Base-by-base conservation (phyloP, 2,797 vertebrate genomes). In the Coregonus suidteri region DNA sequence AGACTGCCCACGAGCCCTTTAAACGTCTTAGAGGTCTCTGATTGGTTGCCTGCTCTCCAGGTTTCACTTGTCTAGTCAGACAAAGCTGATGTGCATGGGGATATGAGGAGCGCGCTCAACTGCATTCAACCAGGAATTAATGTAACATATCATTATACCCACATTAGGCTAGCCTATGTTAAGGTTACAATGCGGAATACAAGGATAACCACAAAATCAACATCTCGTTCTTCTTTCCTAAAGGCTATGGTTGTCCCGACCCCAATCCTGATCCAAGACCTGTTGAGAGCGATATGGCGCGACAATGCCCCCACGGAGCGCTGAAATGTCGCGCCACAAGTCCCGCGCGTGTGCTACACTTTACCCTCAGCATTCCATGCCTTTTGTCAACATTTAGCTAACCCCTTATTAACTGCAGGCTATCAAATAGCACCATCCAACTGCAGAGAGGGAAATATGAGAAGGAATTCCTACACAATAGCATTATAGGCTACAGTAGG, bases 11-110 rank as follows among this genome's bases (percentile, higher is more conserved):
- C 86, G 76, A 83, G 89, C 88, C 89, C 93, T 93, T 94, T 94
- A 94, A 95, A 91, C 83, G 88, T 81, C 84, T 34, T 83, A 81
- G 81, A 71, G 83, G 6, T 37, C 81, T 90, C 84, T 94, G 93
- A 96, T 95, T 96, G 95, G 95, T 85, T 91, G 81, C 20, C 31
- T 71, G 80, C 47, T 31, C 41, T 47, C 41, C 80, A 86, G 84
- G 88, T 85, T 74, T 80, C 75, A 66, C 68, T 81, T 80, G 82
- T 84, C 71, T 35, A 62, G 62, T 75, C 75, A 78, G 70, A 77
- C 59, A 41, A 30, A 6, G 20, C 71, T 53, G 51, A 15, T n/a
- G 70, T 14, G 47, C 37, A 47, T 35, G 18, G 31, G 52, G 51
- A 70, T 51, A 9, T 35, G 15, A 37, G 25, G 59, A 64, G 20